Conservation (phyloP, 2,888 invertebrate genomes). For the Limnephilus auricula region DNA sequence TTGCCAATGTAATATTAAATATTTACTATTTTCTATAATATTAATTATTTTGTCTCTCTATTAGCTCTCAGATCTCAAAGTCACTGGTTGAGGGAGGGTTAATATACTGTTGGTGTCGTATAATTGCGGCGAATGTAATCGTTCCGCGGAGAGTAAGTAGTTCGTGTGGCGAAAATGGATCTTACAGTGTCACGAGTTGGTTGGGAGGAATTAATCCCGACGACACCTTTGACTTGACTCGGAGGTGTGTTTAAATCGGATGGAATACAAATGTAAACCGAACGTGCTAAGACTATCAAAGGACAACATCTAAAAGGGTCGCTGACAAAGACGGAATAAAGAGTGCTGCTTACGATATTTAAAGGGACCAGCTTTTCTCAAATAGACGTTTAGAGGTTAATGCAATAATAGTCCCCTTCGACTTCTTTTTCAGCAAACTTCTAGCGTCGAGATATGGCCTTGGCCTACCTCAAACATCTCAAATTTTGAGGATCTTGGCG, state of each 20-base stretch:
- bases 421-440: background rate
- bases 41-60: background rate
- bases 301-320: slow-evolving; percentile 13
- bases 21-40: background rate
- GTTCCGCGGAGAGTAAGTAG: slow-evolving; percentile 14
- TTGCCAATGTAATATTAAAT: background rate
- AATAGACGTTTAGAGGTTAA: background rate
- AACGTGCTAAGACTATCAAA: slow-evolving; percentile 35
- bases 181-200: slow-evolving; percentile 22
- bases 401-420: background rate
- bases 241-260: slow-evolving; percentile 41
- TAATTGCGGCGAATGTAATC: slow-evolving; percentile 17
- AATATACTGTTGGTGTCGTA: background rate
- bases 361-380: background rate
- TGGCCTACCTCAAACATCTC: background rate
- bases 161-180: slow-evolving; percentile 35
- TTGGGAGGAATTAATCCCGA: slow-evolving; percentile 36
- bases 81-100: background rate
- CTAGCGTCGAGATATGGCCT: background rate
- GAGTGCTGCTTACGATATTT: background rate
- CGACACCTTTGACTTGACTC: slow-evolving; percentile 29
- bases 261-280: slow-evolving; percentile 40
- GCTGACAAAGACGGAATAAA: background rate
- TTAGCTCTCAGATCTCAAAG: background rate
- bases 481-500: background rate